Percentiles rank a stretch among this genome's conserved stretches.
phyloP scores from a whole-genome alignment of 2,113 vertebrate species.

The Harpagus bidentatus region DNA sequence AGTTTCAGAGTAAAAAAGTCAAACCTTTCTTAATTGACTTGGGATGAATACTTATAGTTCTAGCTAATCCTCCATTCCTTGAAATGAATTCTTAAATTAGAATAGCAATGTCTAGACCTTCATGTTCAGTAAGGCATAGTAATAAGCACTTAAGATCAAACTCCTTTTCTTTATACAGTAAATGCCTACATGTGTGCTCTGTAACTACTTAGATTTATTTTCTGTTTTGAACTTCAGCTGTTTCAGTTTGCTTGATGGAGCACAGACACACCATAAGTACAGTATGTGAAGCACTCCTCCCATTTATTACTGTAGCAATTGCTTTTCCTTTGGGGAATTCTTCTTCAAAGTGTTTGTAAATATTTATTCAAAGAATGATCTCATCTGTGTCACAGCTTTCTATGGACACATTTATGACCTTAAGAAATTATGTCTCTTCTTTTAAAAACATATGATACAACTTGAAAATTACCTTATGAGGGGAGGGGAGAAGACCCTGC shows the following conservation, averaged over 20 bases:
- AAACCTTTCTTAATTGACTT: background rate
- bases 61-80: background rate
- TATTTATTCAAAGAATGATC: background rate
- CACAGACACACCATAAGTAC: background rate
- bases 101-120: background rate
- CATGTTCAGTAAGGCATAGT: background rate
- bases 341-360: background rate
- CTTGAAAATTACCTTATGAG: background rate
- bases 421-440: background rate
- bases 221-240: background rate
- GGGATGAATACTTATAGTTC: background rate
- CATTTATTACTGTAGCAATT: background rate
- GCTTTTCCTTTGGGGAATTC: background rate
- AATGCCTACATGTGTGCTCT: background rate
- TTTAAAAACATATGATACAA: background rate
- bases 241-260: background rate
- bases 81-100: background rate
- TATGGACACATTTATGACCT: background rate
- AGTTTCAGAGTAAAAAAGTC: background rate
- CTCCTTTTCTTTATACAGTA: background rate
- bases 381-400: background rate
- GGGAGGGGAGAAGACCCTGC: background rate
- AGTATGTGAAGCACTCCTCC: background rate
- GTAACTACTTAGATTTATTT: conserved; percentile 28
- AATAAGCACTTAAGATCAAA: conserved; percentile 18